Conservation (phyloP, 2,113 vertebrate genomes). For the Lophochroa leadbeateri region DNA sequence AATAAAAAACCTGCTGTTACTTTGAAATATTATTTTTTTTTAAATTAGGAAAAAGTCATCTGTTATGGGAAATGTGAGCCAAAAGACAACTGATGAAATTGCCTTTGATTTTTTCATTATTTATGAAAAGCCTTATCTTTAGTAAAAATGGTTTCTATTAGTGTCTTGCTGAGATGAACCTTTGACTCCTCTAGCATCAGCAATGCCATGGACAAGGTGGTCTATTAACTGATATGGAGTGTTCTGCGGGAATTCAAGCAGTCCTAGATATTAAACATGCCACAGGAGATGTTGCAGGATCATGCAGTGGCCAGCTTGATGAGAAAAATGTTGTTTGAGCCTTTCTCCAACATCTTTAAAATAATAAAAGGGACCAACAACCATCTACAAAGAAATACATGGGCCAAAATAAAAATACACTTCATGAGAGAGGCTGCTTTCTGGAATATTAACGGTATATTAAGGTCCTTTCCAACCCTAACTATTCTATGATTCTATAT, state of each 20-base stretch:
- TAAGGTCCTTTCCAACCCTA: too few species aligned
- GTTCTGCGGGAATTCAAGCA: neutral
- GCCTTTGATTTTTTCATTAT: neutral
- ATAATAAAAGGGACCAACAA: neutral
- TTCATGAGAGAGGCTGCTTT: neutral
- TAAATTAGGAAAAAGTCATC: neutral
- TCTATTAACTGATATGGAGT: neutral
- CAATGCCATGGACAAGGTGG: neutral
- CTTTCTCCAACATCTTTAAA: neutral
- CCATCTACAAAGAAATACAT: neutral
- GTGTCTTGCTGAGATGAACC: neutral
- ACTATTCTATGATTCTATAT: too few species aligned
- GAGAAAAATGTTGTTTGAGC: neutral
- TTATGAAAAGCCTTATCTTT: neutral
- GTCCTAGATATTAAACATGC: neutral
- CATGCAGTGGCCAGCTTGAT: neutral
- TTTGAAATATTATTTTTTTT: neutral
- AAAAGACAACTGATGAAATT: neutral
- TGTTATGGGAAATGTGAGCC: neutral
- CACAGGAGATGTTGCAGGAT: neutral
- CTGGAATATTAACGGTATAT: neutral
- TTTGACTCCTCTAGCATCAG: neutral
- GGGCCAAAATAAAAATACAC: neutral
- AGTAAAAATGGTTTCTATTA: conserved; percentile 2
- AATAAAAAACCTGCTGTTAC: neutral